These are phyloP conservation scores for Euplagia quadripunctaria DNA, from an alignment of 2,888 invertebrate genomes.

Conservation along the genomic window DNA sequence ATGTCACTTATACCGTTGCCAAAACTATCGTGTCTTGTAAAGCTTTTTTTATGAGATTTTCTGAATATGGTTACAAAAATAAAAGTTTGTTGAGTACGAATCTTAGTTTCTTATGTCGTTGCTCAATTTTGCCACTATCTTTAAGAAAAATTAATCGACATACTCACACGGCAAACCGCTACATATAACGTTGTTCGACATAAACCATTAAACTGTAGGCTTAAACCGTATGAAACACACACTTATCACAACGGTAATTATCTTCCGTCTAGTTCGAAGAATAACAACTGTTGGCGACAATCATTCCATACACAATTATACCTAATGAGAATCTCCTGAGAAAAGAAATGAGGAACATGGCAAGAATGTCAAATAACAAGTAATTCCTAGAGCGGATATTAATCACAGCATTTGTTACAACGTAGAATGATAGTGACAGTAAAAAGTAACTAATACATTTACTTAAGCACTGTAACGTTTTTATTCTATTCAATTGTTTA, in stretches of 20 bases:
- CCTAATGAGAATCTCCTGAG: constrained; percentile 43
- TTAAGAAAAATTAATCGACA: neutral
- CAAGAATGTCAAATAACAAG: constrained; percentile 42
- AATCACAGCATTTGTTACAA: constrained; percentile 21
- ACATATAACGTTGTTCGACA: neutral
- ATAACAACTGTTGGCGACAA: constrained; percentile 38
- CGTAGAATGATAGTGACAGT: neutral
- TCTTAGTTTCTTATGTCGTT: neutral
- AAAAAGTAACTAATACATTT: constrained; percentile 12
- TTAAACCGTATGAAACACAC: constrained; percentile 15
- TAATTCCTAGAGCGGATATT: constrained; percentile 32
- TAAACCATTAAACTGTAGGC: constrained; percentile 1
- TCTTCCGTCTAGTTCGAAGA: constrained; percentile 53
- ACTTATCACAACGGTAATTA: constrained; percentile 39
- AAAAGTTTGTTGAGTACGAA: neutral
- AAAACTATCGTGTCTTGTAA: too few species aligned
- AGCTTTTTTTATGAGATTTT: neutral
- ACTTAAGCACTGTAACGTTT: neutral
- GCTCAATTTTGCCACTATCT: neutral
- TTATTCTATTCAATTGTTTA: neutral
- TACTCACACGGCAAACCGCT: constrained; percentile 2
- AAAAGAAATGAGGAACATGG: constrained; percentile 55
- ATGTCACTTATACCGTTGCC: too few species aligned
- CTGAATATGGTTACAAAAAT: neutral
- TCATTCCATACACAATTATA: constrained; percentile 45